Evolutionary conservation across 2,113 vertebrate genomes (phyloP).

Genomic region (Ifrita kowaldi): DNA sequence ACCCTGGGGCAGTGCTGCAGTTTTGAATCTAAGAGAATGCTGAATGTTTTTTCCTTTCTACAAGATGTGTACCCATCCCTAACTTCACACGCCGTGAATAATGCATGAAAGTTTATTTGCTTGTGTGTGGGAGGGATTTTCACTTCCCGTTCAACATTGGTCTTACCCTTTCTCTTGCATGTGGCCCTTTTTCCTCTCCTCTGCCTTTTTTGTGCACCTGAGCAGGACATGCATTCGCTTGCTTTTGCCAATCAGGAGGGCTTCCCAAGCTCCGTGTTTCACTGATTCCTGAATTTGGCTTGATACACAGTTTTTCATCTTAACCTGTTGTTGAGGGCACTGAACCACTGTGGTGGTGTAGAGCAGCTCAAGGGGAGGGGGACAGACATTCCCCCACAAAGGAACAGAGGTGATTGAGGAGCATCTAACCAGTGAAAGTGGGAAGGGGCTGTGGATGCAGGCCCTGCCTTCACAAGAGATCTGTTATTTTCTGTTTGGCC

Average conservation of each 20-base stretch:
- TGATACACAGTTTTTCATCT: neutral
- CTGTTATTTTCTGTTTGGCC: neutral
- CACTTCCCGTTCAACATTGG: neutral
- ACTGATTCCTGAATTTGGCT: neutral
- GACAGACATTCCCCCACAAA: neutral
- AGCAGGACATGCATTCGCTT: neutral
- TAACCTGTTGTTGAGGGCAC: neutral
- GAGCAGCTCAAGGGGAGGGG: neutral
- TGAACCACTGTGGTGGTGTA: neutral
- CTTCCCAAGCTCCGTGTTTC: neutral
- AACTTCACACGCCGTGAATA: neutral
- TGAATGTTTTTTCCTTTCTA: neutral
- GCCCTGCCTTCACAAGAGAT: neutral
- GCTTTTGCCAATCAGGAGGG: neutral
- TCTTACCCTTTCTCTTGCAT: neutral
- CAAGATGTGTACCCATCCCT: neutral
- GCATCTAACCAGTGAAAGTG: neutral
- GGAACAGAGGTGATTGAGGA: fast-evolving
- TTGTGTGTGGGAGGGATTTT: neutral
- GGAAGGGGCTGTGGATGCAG: neutral
- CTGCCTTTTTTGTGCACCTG: neutral
- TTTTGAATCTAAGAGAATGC: neutral
- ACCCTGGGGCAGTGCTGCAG: neutral
- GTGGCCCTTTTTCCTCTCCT: neutral
- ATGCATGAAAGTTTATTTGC: slow-evolving; percentile 6